Base-by-base conservation (phyloP, 2,888 invertebrate species). In the Hesperia comma region DNA sequence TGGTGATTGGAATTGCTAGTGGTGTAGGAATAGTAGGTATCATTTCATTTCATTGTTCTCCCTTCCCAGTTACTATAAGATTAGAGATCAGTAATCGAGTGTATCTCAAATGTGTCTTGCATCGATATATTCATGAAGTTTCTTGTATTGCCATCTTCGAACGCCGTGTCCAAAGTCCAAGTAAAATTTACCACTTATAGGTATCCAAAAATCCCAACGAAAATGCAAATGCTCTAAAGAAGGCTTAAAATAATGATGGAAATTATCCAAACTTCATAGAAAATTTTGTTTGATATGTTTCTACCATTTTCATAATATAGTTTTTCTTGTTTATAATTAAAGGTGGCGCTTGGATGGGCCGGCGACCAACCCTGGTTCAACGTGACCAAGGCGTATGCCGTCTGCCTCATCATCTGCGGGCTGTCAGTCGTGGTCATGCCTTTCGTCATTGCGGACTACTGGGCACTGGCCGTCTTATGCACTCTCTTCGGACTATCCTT, bases 291-390 rank as follows among this genome's bases (percentile, higher is more conserved):
- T 37, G 7, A 19, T 12, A 51, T 26, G 14, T 51, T 8, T 21
- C 14, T 21, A 21, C 12, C 8, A 51, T 8, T 6, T 19, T 19
- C 49, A 7, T 51, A 14, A n/a, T 17, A 15, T 32, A 26, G 14
- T 43, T 32, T 17, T 53, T 32, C 6, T 53, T 17, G 4, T 60
- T 17, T 17, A 68, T 40, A 53, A 6, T 55, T 32, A 51, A 79
- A 96, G 96, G 94, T 98, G 43, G 93, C 94, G 1, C 94, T 98
- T 33, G 99, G 99, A 15, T 97, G 97, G 94, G 94, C 97, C 0
- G 98, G 98, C 0, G 98, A 99, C 84, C 95, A 95, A 78, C 93
- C 96, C 0, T 97, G 96, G 96, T 93, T 97, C 81, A 96, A 97
- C 85, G 96, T 97, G 15, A 95, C 95, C 61, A 95, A 97, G 77